Conservation (phyloP, 2,113 vertebrate species). For the Melanotaenia duboulayi region DNA sequence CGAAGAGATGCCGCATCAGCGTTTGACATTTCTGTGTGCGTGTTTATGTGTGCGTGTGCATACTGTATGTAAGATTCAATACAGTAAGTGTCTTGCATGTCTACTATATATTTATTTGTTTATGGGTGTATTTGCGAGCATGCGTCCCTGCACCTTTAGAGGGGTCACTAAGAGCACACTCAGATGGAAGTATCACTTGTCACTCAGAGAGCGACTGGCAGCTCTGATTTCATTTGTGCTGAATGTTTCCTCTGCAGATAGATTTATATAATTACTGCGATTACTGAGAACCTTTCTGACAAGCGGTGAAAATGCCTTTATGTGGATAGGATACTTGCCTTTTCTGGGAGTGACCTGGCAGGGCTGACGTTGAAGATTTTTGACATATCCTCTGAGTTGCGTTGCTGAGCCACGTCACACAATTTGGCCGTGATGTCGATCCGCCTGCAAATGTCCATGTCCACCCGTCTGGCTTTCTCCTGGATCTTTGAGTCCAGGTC, state of each 20-base stretch:
- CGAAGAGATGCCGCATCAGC: constrained; percentile 50
- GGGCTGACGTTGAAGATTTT: constrained; percentile 94
- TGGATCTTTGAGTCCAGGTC: constrained; percentile 99
- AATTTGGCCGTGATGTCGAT: constrained; percentile 99
- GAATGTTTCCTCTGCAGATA: constrained; percentile 29
- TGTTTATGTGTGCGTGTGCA: constrained; percentile 3
- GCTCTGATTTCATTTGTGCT: constrained; percentile 51
- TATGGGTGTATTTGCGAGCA: neutral
- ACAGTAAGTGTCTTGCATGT: constrained; percentile 27
- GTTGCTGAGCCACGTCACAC: constrained; percentile 98
- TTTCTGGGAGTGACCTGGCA: constrained; percentile 74
- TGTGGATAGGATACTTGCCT: constrained; percentile 41
- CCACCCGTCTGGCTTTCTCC: constrained; percentile 98
- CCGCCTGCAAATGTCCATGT: constrained; percentile 99
- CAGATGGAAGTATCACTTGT: constrained; percentile 10
- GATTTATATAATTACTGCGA: constrained; percentile 37
- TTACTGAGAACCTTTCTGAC: constrained; percentile 17
- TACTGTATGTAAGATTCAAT: constrained; percentile 13
- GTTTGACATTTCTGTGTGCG: constrained; percentile 33
- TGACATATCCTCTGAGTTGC: constrained; percentile 98
- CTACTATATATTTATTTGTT: constrained; percentile 23
- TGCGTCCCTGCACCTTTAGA: constrained; percentile 1
- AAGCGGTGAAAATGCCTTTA: constrained; percentile 8
- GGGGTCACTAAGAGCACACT: constrained; percentile 43
- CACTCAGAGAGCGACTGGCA: constrained; percentile 9